phyloP scores from a whole-genome alignment of 2,113 vertebrate species.

The Crotalus tigris region DNA sequence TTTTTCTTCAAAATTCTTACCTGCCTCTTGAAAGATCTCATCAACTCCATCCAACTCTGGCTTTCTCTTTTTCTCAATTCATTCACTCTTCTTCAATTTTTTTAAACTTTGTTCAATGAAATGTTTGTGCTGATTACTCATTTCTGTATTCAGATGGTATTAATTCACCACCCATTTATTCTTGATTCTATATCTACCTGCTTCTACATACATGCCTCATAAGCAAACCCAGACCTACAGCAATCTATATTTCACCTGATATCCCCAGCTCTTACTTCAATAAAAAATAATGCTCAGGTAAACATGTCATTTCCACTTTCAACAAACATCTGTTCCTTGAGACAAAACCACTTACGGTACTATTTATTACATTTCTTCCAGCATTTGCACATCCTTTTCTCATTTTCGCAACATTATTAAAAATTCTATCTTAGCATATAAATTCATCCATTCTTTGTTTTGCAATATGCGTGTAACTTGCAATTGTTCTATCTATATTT shows the following conservation, averaged over 20 bases:
- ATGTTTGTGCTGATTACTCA: not conserved
- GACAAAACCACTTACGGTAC: not conserved
- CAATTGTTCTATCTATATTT: not conserved
- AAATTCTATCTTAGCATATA: not conserved
- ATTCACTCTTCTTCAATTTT: not conserved
- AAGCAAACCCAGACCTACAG: not conserved
- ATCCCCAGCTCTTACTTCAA: not conserved
- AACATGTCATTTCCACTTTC: not conserved
- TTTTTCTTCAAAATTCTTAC: not conserved
- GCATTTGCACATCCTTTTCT: not conserved
- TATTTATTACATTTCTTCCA: not conserved
- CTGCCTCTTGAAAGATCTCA: not conserved
- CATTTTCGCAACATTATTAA: not conserved
- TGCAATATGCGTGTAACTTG: not conserved
- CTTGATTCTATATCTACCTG: not conserved
- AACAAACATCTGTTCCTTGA: not conserved
- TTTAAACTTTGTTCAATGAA: not conserved
- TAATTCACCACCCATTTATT: not conserved
- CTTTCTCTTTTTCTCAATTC: not conserved
- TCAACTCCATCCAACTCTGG: not conserved
- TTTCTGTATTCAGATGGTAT: not conserved
- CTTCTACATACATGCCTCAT: not conserved
- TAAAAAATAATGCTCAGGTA: not conserved
- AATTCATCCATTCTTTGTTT: not conserved
- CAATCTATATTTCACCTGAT: not conserved